Percentiles rank a stretch among this genome's conserved stretches.
Evolutionary conservation across 1,140 invertebrate species (phyloP).

Genomic region (Phenacoccus solenopsis): DNA sequence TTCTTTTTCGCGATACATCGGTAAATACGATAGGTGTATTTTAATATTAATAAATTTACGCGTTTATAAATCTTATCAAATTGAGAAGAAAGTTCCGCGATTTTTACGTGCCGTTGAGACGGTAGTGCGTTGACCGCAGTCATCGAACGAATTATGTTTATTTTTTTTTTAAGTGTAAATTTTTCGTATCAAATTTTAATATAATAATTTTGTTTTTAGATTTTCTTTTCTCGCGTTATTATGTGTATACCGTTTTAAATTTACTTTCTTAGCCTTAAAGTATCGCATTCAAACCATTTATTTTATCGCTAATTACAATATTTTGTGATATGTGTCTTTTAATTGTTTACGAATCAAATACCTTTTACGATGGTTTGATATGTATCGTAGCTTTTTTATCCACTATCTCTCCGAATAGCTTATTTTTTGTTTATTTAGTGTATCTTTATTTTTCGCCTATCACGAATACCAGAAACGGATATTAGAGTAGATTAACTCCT

Average conservation of each 20-base stretch:
- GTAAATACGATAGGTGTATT: not conserved
- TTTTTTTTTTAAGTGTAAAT: not conserved
- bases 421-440: not conserved
- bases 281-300: not conserved
- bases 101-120: not conserved
- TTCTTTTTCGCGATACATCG: not conserved
- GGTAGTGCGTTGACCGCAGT: not conserved
- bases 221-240: not conserved
- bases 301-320: not conserved
- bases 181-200: constrained; percentile 3
- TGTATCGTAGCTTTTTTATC: not conserved
- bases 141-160: not conserved
- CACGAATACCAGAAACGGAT: too few species aligned
- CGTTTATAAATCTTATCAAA: not conserved
- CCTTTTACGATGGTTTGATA: not conserved
- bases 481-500: too few species aligned
- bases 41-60: not conserved
- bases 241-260: not conserved
- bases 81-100: not conserved
- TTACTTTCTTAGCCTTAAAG: not conserved
- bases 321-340: not conserved
- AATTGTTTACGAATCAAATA: not conserved
- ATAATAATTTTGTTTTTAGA: too few species aligned
- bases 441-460: not conserved
- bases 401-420: too few species aligned